These are phyloP conservation scores for Lipophrys pholis DNA, from an alignment of 2,113 vertebrate genomes.

Conservation along the genomic window DNA sequence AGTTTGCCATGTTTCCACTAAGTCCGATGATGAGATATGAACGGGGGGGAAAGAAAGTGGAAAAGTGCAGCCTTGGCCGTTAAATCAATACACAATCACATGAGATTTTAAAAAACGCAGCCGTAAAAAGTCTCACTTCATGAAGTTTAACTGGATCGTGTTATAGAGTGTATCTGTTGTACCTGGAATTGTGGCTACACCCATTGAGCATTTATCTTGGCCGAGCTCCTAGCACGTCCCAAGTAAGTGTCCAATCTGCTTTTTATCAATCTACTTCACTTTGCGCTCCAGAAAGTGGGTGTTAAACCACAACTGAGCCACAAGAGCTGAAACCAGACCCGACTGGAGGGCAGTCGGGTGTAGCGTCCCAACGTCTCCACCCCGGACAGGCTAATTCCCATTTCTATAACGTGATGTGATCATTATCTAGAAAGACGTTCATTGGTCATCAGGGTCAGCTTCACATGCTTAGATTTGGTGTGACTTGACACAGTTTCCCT, in stretches of 20 bases:
- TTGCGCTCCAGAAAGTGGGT: conserved; percentile 29
- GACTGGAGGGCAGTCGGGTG: conserved; percentile 38
- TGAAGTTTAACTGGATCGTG: conserved; percentile 39
- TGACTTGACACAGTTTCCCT: no score
- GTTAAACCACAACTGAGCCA: conserved; percentile 40
- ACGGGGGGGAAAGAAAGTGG: neutral
- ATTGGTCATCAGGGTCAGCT: neutral
- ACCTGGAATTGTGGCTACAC: conserved; percentile 47
- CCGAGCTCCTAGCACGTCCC: conserved; percentile 13
- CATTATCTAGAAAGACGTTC: neutral
- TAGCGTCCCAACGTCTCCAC: conserved; percentile 28
- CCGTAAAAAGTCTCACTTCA: neutral
- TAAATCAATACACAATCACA: neutral
- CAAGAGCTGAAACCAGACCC: conserved; percentile 41
- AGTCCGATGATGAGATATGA: neutral
- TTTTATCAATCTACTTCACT: conserved; percentile 52
- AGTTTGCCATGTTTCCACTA: neutral
- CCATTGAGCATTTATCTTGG: conserved; percentile 54
- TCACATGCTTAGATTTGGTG: neutral
- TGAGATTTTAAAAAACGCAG: conserved; percentile 14
- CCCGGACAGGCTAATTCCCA: conserved; percentile 10
- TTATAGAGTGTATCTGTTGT: conserved; percentile 3
- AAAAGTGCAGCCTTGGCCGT: neutral
- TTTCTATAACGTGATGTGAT: conserved; percentile 27
- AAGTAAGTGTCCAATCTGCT: conserved; percentile 40